Conservation (phyloP, 2,888 invertebrate genomes). For the Dolomedes plantarius region DNA sequence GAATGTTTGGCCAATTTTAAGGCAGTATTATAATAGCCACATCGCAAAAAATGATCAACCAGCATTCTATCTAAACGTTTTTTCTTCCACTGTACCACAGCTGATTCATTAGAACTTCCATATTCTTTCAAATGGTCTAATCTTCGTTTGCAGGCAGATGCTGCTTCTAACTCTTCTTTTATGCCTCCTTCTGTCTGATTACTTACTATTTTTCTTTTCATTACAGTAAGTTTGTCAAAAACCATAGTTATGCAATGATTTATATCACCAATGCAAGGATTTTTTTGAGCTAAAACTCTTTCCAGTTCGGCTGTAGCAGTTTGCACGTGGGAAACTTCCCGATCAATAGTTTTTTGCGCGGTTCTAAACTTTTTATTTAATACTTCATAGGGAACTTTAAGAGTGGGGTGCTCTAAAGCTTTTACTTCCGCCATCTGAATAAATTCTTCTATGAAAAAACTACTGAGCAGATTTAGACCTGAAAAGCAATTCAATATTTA, state of each 20-base stretch:
- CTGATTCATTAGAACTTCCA: constrained; percentile 73
- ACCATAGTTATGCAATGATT: constrained; percentile 89
- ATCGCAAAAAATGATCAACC: constrained; percentile 95
- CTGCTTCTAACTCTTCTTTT: constrained; percentile 92
- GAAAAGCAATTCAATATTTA: no score
- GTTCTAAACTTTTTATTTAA: constrained; percentile 97
- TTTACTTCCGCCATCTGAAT: constrained; percentile 90
- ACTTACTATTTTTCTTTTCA: constrained; percentile 86
- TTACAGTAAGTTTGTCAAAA: constrained; percentile 89
- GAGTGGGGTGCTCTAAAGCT: constrained; percentile 94
- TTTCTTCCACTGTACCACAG: constrained; percentile 87
- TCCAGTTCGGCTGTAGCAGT: constrained; percentile 88
- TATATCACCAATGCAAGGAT: constrained; percentile 83
- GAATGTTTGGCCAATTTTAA: constrained; percentile 89
- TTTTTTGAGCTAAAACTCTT: constrained; percentile 79
- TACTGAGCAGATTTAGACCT: no score
- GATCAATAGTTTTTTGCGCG: constrained; percentile 94
- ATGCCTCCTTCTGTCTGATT: constrained; percentile 90
- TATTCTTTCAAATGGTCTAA: constrained; percentile 91
- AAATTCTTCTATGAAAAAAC: no score
- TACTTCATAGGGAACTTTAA: constrained; percentile 98
- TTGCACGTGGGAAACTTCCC: constrained; percentile 93
- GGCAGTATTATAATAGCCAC: constrained; percentile 97
- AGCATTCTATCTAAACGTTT: constrained; percentile 95
- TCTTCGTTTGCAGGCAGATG: constrained; percentile 92